phyloP scores from a whole-genome alignment of 2,888 invertebrate species.

The Eupithecia vulgata region DNA sequence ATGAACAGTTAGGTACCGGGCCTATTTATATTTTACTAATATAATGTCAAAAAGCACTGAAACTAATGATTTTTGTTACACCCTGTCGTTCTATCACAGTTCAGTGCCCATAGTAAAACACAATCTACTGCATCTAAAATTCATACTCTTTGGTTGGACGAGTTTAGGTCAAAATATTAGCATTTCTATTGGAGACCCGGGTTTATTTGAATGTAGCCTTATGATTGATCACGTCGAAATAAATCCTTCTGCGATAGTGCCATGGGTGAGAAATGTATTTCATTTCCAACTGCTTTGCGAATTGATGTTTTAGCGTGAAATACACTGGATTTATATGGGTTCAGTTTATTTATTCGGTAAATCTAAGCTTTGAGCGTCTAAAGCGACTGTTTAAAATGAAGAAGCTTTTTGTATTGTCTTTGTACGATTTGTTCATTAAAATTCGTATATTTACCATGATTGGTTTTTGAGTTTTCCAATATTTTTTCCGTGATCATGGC shows the following conservation, averaged over 20 bases:
- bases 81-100: too few species aligned
- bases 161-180: constrained; percentile 7
- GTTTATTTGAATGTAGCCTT: constrained; percentile 29
- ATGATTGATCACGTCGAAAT: constrained; percentile 37
- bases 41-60: too few species aligned
- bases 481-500: too few species aligned
- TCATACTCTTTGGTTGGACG: not conserved
- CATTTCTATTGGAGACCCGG: constrained; percentile 27
- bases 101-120: too few species aligned
- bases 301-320: constrained; percentile 1
- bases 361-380: not conserved
- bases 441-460: too few species aligned
- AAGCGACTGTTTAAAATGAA: not conserved
- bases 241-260: constrained; percentile 10
- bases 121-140: not conserved
- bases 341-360: not conserved
- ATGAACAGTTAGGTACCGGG: too few species aligned
- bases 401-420: not conserved
- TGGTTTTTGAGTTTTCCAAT: too few species aligned
- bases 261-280: constrained; percentile 1
- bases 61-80: too few species aligned
- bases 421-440: not conserved
- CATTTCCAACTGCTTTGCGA: constrained; percentile 8
- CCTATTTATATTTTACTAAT: too few species aligned
- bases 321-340: not conserved